These are phyloP conservation scores for Venusia cambrica DNA, from an alignment of 2,888 invertebrate genomes.

Conservation along the genomic window DNA sequence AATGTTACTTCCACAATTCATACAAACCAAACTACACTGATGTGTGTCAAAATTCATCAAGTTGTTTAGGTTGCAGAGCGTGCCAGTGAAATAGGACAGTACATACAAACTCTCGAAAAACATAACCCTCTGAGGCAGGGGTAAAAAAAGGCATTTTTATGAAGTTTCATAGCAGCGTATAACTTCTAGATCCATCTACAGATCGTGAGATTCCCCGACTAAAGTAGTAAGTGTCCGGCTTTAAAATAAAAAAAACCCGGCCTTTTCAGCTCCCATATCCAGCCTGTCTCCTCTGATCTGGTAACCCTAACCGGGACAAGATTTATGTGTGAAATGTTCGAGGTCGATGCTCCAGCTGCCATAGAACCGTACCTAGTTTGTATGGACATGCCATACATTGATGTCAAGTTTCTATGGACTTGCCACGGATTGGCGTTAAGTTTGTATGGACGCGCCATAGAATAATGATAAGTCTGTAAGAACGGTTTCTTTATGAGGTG, in stretches of 20 bases:
- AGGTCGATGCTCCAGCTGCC: conserved; percentile 52
- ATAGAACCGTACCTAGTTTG: conserved; percentile 13
- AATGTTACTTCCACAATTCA: no score
- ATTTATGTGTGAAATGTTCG: conserved; percentile 68
- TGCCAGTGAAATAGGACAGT: no score
- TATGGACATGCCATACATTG: conserved; percentile 16
- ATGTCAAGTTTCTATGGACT: conserved; percentile 16
- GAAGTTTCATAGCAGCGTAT: no score
- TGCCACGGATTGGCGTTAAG: conserved; percentile 13
- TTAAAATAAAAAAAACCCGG: conserved; percentile 2
- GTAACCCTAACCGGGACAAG: conserved; percentile 41
- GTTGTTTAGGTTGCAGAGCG: no score
- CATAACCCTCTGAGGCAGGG: no score
- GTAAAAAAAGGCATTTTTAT: no score
- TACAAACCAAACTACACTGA: no score
- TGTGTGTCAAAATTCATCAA: no score
- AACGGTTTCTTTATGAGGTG: conserved; percentile 41
- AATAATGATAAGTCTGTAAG: conserved; percentile 12
- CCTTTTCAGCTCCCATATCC: conserved; percentile 3
- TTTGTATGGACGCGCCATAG: conserved; percentile 19
- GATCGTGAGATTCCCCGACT: no score
- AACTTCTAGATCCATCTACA: no score
- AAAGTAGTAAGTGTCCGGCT: background rate
- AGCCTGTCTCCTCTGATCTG: conserved; percentile 27
- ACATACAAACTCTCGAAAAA: no score